Evolutionary conservation across 2,113 vertebrate genomes (phyloP).

Genomic region (Colossoma macropomum): DNA sequence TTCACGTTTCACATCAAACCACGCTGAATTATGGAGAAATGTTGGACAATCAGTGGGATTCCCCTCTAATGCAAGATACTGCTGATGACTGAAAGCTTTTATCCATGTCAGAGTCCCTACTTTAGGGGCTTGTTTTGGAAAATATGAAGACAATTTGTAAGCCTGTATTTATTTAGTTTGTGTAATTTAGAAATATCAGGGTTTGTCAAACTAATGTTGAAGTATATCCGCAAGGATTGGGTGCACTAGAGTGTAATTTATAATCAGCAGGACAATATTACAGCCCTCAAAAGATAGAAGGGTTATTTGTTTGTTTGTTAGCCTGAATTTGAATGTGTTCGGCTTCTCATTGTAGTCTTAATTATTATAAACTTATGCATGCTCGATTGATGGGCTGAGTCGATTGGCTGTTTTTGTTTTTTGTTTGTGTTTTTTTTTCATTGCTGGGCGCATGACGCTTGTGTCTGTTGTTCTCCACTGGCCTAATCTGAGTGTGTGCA

Average conservation of each 20-base stretch:
- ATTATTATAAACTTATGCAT: slow-evolving; percentile 57
- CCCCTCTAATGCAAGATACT: background rate
- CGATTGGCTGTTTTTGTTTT: slow-evolving; percentile 42
- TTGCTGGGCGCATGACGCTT: slow-evolving; percentile 46
- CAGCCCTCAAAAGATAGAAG: background rate
- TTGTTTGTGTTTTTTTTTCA: background rate
- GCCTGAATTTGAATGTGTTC: slow-evolving; percentile 50
- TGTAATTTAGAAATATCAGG: slow-evolving; percentile 36
- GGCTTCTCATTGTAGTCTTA: slow-evolving; percentile 54
- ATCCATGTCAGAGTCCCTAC: background rate
- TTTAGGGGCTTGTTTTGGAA: background rate
- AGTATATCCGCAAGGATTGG: slow-evolving; percentile 11
- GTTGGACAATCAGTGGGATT: too few relatives aligned
- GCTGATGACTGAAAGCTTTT: background rate
- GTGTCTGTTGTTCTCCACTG: slow-evolving; percentile 28
- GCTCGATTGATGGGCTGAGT: slow-evolving; percentile 53
- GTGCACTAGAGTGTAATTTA: slow-evolving; percentile 23
- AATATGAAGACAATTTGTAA: background rate
- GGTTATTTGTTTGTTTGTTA: slow-evolving; percentile 37
- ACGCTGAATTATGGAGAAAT: too few relatives aligned
- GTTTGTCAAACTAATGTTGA: slow-evolving; percentile 33
- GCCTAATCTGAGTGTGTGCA: slow-evolving; percentile 21
- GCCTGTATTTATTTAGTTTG: slow-evolving; percentile 44
- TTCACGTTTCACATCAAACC: too few relatives aligned
- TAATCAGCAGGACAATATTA: slow-evolving; percentile 20